A percentile compares a stretch with the other conserved stretches of the same genome.
Conservation (phyloP, 2,797 vertebrate genomes). For the Ctenosaura bakeri region DNA sequence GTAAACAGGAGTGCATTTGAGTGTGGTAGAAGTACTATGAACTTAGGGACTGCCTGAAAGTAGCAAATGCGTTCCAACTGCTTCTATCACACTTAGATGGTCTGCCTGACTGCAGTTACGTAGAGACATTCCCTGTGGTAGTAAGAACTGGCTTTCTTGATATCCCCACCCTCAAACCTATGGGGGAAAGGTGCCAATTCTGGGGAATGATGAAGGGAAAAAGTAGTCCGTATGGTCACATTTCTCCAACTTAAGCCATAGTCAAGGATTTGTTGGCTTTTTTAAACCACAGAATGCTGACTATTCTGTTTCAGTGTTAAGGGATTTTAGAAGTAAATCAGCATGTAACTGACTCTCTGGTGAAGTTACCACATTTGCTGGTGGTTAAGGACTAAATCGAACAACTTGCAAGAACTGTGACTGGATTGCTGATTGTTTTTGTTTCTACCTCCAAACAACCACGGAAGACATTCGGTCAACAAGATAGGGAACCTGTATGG, state of each 20-base stretch:
- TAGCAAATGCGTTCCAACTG: neutral
- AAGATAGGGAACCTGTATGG: too few relatives aligned
- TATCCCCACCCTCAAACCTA: neutral
- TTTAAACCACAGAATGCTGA: neutral
- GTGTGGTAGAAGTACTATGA: neutral
- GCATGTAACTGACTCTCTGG: neutral
- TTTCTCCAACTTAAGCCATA: neutral
- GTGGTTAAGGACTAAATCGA: neutral
- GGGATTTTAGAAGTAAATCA: neutral
- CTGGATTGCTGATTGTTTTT: neutral
- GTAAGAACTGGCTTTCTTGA: neutral
- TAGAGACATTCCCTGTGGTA: neutral
- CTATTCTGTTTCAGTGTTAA: neutral
- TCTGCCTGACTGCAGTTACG: neutral
- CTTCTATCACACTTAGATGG: neutral
- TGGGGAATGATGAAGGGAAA: neutral
- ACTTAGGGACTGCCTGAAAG: too few relatives aligned
- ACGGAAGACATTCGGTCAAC: neutral
- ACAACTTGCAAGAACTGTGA: too few relatives aligned
- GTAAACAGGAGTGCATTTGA: neutral
- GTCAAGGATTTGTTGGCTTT: neutral
- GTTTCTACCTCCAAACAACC: neutral
- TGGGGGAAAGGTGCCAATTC: neutral
- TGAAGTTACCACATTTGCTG: too few relatives aligned
- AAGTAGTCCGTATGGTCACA: neutral